Evolutionary conservation across 2,888 invertebrate genomes (phyloP).

Genomic region (Tetragnatha montana): DNA sequence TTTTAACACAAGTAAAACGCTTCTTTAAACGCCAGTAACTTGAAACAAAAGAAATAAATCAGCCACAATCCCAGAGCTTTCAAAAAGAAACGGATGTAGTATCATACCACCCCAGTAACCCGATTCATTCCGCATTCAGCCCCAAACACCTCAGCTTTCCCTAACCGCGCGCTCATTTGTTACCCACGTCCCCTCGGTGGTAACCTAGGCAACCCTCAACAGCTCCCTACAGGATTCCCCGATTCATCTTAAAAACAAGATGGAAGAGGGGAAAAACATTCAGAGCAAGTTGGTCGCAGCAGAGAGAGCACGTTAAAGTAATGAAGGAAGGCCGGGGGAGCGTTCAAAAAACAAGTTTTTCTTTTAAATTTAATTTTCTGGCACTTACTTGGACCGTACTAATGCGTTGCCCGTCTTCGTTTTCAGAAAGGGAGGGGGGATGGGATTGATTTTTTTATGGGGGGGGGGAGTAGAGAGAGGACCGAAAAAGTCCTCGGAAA

Average conservation of each 20-base stretch:
- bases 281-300: slow-evolving; percentile 56
- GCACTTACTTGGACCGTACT: slow-evolving; percentile 34
- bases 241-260: slow-evolving; percentile 63
- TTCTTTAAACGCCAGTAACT: too few species aligned
- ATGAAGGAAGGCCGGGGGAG: slow-evolving; percentile 33
- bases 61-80: not conserved
- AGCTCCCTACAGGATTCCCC: slow-evolving; percentile 48
- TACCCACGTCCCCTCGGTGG: slow-evolving; percentile 14
- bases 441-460: slow-evolving; percentile 57
- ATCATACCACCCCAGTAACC: not conserved
- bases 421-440: too few species aligned
- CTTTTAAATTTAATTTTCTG: slow-evolving; percentile 66
- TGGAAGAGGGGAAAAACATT: slow-evolving; percentile 13
- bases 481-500: slow-evolving; percentile 24
- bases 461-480: not conserved
- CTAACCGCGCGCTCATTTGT: not conserved
- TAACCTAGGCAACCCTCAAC: slow-evolving; percentile 36
- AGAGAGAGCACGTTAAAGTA: slow-evolving; percentile 57
- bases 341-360: slow-evolving; percentile 58
- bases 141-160: not conserved
- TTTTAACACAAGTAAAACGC: too few species aligned
- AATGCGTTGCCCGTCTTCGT: slow-evolving; percentile 30
- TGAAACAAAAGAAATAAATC: not conserved
- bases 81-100: not conserved
- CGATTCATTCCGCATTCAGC: not conserved